Percentiles rank a stretch among this genome's conserved stretches.
Conservation (phyloP, 1,140 invertebrate genomes). For the Sarcophaga peregrina region DNA sequence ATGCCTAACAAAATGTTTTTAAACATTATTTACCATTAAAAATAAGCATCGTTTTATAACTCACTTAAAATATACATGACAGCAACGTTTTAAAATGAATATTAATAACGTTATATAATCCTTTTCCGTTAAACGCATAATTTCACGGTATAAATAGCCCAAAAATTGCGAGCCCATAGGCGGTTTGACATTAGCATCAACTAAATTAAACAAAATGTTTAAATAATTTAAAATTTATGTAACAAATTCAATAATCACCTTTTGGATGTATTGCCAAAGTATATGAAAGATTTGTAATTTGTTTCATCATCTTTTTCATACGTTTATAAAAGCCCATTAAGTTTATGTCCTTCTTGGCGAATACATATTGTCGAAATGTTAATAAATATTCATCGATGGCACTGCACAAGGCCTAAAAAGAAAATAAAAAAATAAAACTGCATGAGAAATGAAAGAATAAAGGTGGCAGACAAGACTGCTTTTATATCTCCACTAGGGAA, state of each 20-base stretch:
- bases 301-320: constrained; percentile 48
- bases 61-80: constrained; percentile 57
- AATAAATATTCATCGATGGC: constrained; percentile 43
- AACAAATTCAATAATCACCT: constrained; percentile 22
- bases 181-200: constrained; percentile 42
- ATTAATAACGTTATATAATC: constrained; percentile 54
- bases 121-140: constrained; percentile 51
- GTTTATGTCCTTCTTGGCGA: constrained; percentile 36
- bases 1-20: constrained; percentile 43
- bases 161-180: constrained; percentile 53
- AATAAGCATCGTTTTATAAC: neutral
- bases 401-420: constrained; percentile 34
- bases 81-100: constrained; percentile 55
- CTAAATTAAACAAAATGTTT: constrained; percentile 27
- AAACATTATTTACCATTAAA: neutral
- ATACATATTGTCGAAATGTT: constrained; percentile 40
- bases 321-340: constrained; percentile 46
- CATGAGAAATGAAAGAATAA: neutral
- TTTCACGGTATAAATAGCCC: constrained; percentile 54
- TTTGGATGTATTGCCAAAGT: constrained; percentile 49
- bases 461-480: too few species aligned
- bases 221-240: neutral
- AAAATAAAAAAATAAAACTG: neutral
- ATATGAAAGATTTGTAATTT: constrained; percentile 43
- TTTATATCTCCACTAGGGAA: too few species aligned